Evolutionary conservation across 2,113 vertebrate genomes (phyloP).

Genomic region (Hoplias malabaricus): DNA sequence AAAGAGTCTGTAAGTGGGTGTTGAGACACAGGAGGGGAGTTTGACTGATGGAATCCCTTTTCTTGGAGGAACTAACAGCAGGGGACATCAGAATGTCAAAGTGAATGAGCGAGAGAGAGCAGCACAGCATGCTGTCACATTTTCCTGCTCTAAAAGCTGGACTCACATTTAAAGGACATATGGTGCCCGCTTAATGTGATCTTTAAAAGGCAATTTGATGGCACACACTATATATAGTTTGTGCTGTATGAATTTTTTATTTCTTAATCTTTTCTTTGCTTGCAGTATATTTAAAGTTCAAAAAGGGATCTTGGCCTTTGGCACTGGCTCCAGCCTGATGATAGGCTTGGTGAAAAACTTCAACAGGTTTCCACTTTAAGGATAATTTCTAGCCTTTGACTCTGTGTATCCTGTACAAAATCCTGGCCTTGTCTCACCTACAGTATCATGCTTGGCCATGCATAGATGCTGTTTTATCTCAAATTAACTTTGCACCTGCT

Average conservation of each 20-base stretch:
- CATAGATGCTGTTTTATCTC: too few species aligned
- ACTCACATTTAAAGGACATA: neutral
- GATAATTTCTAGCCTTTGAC: too few species aligned
- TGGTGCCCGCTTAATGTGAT: neutral
- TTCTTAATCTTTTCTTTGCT: too few species aligned
- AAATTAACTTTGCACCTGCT: too few species aligned
- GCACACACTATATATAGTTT: neutral
- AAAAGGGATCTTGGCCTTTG: too few species aligned
- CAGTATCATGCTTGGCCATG: too few species aligned
- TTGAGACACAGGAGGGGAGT: neutral
- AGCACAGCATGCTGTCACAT: neutral
- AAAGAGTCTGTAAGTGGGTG: neutral
- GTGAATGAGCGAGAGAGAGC: slow-evolving; percentile 1
- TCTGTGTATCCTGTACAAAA: too few species aligned
- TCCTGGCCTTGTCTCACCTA: too few species aligned
- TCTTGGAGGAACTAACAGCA: slow-evolving; percentile 16
- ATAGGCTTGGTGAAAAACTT: too few species aligned
- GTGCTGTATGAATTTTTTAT: neutral
- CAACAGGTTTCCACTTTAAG: too few species aligned
- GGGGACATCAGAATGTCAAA: slow-evolving; percentile 19
- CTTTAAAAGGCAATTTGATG: neutral
- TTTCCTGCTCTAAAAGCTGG: neutral
- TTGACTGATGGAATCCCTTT: neutral
- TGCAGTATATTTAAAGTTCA: too few species aligned
- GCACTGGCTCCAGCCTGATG: too few species aligned